Percentiles rank a stretch among this genome's conserved stretches.
These are phyloP conservation scores for Bos javanicus DNA, from an alignment of 2,113 vertebrate species.

Conservation along the genomic window DNA sequence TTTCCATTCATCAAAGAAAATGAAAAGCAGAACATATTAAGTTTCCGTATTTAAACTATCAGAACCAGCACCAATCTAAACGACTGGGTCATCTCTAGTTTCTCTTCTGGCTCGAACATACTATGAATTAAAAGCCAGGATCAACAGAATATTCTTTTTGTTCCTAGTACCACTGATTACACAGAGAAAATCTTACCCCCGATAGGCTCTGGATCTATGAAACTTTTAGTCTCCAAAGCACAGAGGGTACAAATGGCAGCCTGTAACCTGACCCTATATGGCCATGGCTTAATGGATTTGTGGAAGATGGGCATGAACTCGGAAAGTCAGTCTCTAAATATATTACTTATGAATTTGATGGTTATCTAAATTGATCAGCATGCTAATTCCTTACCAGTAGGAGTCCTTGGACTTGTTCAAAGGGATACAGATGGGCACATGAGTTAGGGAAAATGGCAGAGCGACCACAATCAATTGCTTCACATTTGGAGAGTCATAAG, in stretches of 20 bases:
- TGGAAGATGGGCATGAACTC: background rate
- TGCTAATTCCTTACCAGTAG: background rate
- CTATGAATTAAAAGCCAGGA: background rate
- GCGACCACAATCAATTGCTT: background rate
- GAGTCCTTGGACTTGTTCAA: background rate
- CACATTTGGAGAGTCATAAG: background rate
- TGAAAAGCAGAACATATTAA: background rate
- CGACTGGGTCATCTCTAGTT: background rate
- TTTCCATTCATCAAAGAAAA: background rate
- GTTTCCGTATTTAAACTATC: background rate
- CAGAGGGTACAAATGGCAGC: background rate
- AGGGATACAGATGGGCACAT: background rate
- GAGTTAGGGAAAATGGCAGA: background rate
- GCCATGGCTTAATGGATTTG: constrained; percentile 17
- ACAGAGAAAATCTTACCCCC: background rate
- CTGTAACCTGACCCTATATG: background rate
- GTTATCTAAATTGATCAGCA: constrained; percentile 28
- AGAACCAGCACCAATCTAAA: background rate
- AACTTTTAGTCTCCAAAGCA: background rate
- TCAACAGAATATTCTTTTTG: background rate
- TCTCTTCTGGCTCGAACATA: background rate
- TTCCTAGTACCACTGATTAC: background rate
- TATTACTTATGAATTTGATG: constrained; percentile 28
- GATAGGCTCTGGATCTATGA: background rate
- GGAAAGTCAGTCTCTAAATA: constrained; percentile 31